phyloP scores from a whole-genome alignment of 2,797 vertebrate species.

The Bryconaethiops microstoma region DNA sequence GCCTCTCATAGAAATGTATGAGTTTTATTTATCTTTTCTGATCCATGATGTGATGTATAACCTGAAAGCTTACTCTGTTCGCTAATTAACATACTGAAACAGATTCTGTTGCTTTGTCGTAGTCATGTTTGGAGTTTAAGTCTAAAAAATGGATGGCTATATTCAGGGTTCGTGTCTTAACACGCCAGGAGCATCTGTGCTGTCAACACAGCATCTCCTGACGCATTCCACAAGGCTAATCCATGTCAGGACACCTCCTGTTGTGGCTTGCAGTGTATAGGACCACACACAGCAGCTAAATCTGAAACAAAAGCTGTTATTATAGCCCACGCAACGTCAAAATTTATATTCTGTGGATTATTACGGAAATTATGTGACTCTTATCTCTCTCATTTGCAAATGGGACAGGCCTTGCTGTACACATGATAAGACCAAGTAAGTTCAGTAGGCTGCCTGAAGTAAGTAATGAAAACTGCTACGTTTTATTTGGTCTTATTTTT shows the following conservation, averaged over 20 bases:
- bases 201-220: slow-evolving; percentile 2
- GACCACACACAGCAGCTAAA: neutral
- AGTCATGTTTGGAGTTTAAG: neutral
- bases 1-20: too few relatives aligned
- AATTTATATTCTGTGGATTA: too few relatives aligned
- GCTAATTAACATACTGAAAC: neutral
- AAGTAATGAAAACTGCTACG: too few relatives aligned
- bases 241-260: neutral
- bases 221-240: slow-evolving; percentile 28
- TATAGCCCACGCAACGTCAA: neutral
- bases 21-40: too few relatives aligned
- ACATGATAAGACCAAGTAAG: too few relatives aligned
- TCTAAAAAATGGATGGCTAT: slow-evolving; percentile 1
- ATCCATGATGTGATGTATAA: neutral
- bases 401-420: too few relatives aligned
- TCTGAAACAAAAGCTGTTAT: neutral
- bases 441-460: too few relatives aligned
- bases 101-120: neutral
- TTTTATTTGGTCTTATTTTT: too few relatives aligned
- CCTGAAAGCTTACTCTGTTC: neutral
- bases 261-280: neutral
- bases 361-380: too few relatives aligned
- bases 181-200: slow-evolving; percentile 11
- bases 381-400: neutral
- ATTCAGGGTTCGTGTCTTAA: slow-evolving; percentile 4